Percentiles rank a stretch among this genome's conserved stretches.
phyloP scores from a whole-genome alignment of 2,888 invertebrate species.

The Dysmachus trigonus region DNA sequence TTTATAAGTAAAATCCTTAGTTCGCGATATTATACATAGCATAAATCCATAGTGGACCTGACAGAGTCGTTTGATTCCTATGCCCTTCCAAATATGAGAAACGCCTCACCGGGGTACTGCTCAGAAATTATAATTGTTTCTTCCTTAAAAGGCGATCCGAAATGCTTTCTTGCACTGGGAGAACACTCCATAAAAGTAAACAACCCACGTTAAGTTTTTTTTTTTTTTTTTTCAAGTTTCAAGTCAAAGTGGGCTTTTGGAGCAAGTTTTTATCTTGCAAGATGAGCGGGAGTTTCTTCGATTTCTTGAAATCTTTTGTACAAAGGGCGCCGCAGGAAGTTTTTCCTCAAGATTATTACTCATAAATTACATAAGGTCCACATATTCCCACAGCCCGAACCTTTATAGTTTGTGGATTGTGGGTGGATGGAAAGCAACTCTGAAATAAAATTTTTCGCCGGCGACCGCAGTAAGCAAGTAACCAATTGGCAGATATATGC shows the following conservation, averaged over 20 bases:
- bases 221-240: not conserved
- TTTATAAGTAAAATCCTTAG: not conserved
- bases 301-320: not conserved
- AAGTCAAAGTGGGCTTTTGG: not conserved
- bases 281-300: not conserved
- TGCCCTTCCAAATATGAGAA: not conserved
- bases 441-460: not conserved
- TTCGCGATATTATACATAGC: not conserved
- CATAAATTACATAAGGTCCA: not conserved
- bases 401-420: not conserved
- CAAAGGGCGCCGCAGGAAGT: not conserved
- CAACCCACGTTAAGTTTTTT: conserved; percentile 7
- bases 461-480: not conserved
- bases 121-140: not conserved
- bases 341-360: not conserved
- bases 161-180: not conserved
- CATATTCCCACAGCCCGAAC: not conserved
- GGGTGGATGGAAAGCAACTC: not conserved
- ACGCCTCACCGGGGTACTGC: not conserved
- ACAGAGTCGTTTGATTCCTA: conserved; percentile 11
- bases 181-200: not conserved
- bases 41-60: not conserved
- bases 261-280: not conserved
- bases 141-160: not conserved
- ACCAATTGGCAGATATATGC: not conserved